phyloP scores from a whole-genome alignment of 2,888 invertebrate genomes.

The Cerceris rybyensis region DNA sequence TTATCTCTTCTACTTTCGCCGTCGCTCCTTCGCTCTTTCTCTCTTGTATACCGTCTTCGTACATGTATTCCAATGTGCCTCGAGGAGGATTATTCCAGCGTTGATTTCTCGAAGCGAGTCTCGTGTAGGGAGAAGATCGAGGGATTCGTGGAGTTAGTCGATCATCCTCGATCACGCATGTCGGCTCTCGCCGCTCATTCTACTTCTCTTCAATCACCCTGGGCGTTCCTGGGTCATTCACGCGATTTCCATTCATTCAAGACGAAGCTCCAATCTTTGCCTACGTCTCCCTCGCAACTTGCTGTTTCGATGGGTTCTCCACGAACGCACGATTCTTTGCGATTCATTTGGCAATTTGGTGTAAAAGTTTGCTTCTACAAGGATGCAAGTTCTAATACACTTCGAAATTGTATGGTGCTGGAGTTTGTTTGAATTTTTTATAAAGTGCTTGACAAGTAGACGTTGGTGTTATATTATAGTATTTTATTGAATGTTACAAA shows the following conservation, averaged over 20 bases:
- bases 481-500: too few relatives aligned
- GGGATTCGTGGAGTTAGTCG: constrained; percentile 53
- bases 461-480: too few relatives aligned
- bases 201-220: constrained; percentile 46
- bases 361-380: too few relatives aligned
- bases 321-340: too few relatives aligned
- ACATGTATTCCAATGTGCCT: constrained; percentile 28
- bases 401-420: too few relatives aligned
- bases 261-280: constrained; percentile 16
- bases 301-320: too few relatives aligned
- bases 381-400: too few relatives aligned
- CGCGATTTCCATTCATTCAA: constrained; percentile 70
- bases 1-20: constrained; percentile 20
- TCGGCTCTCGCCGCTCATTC: constrained; percentile 53
- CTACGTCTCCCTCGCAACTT: background rate
- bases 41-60: background rate
- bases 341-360: too few relatives aligned
- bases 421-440: too few relatives aligned
- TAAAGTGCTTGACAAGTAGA: too few relatives aligned
- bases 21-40: background rate
- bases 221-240: constrained; percentile 68
- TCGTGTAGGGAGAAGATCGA: constrained; percentile 33
- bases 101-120: constrained; percentile 44
- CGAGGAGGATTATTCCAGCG: constrained; percentile 44
- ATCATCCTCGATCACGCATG: constrained; percentile 64